Percentiles rank a stretch among this genome's conserved stretches.
Conservation (phyloP, 2,888 invertebrate species). For the Heliconius ethilla region DNA sequence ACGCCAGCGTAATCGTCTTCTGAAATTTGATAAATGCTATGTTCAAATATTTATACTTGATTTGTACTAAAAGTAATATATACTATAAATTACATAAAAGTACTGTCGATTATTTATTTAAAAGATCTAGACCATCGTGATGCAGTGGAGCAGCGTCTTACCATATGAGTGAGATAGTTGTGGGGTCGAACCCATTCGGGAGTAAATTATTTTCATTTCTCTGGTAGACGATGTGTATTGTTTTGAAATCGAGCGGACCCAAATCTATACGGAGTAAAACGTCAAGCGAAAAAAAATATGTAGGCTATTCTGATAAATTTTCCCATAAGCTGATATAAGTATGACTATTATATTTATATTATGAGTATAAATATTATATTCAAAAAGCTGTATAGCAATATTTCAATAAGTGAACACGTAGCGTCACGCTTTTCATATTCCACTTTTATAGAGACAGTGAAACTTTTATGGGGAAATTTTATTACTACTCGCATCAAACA, state of each 20-base stretch:
- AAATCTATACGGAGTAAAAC: too few species aligned
- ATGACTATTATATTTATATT: too few species aligned
- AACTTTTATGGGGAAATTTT: slow-evolving; percentile 17
- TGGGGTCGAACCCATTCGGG: not conserved
- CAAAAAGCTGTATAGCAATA: not conserved
- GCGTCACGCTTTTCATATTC: slow-evolving; percentile 24
- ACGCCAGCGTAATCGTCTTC: not conserved
- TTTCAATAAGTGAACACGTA: slow-evolving; percentile 20
- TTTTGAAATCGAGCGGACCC: too few species aligned
- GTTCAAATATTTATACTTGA: not conserved
- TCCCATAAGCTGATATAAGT: too few species aligned
- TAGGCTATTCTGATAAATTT: not conserved
- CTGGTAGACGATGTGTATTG: not conserved
- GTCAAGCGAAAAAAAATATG: not conserved
- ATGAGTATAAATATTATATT: not conserved
- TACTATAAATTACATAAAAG: too few species aligned
- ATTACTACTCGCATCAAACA: slow-evolving; percentile 18
- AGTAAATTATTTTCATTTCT: not conserved
- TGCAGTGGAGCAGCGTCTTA: not conserved
- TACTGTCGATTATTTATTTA: too few species aligned
- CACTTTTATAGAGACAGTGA: slow-evolving; percentile 24
- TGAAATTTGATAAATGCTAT: not conserved
- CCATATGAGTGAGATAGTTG: not conserved
- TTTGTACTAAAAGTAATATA: not conserved
- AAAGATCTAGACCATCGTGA: not conserved